A percentile compares a stretch with the other conserved stretches of the same genome.
These are phyloP conservation scores for Desmophyllum pertusum DNA, from an alignment of 92 coral and sea anemone genomes.

Conservation along the genomic window DNA sequence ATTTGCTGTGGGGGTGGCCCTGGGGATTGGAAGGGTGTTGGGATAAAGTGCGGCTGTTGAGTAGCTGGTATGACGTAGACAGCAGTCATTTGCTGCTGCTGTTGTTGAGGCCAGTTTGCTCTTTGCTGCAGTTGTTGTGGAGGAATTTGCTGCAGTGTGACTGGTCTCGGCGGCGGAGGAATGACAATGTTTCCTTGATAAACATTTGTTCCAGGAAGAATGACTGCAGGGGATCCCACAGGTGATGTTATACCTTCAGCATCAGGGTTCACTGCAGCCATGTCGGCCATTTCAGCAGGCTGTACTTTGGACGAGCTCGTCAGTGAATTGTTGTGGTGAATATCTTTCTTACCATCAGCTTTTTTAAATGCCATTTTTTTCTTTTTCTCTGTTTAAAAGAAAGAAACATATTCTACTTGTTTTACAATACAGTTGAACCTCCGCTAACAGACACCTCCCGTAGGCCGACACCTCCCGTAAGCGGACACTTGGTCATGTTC, in stretches of 20 bases:
- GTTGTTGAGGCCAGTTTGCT: conserved; percentile 65
- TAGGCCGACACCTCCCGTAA: no score
- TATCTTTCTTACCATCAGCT: conserved; percentile 69
- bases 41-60: conserved; percentile 62
- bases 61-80: conserved; percentile 10
- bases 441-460: no score
- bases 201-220: conserved; percentile 8
- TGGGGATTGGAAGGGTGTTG: conserved; percentile 36
- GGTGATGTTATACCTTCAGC: conserved; percentile 70
- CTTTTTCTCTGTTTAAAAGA: conserved; percentile 56
- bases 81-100: conserved; percentile 48
- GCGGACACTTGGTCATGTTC: no score
- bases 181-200: conserved; percentile 34
- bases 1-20: conserved; percentile 53
- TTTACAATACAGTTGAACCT: no score
- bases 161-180: conserved; percentile 44
- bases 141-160: conserved; percentile 44
- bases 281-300: conserved; percentile 63
- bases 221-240: conserved; percentile 35
- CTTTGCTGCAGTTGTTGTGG: conserved; percentile 48
- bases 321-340: conserved; percentile 49
- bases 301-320: conserved; percentile 50
- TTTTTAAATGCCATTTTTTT: conserved; percentile 66
- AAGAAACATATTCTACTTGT: neutral
- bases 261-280: conserved; percentile 81